These are phyloP conservation scores for Synchiropus splendidus DNA, from an alignment of 2,113 vertebrate species.

Conservation along the genomic window DNA sequence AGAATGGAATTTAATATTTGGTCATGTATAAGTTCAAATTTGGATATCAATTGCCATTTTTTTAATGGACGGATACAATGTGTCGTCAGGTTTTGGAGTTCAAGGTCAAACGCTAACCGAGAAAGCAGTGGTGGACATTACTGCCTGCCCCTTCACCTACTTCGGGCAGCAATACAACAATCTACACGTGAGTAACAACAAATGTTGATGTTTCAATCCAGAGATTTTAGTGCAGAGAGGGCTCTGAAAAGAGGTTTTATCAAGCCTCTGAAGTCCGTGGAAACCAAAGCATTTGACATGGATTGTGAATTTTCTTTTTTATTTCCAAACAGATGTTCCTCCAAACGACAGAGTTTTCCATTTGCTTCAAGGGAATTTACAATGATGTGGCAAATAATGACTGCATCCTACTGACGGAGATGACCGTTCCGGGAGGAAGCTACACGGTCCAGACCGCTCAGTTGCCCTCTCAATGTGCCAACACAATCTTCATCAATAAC, in stretches of 20 bases:
- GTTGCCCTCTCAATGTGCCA: slow-evolving; percentile 32
- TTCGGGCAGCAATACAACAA: slow-evolving; percentile 30
- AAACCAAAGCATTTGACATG: too few species aligned
- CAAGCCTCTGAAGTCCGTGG: too few species aligned
- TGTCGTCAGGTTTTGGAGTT: slow-evolving; percentile 12
- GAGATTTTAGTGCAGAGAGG: too few species aligned
- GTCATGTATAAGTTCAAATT: too few species aligned
- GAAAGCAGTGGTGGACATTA: slow-evolving; percentile 30
- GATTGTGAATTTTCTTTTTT: background rate
- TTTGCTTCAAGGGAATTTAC: slow-evolving; percentile 33
- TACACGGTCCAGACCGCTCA: slow-evolving; percentile 3
- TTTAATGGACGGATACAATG: too few species aligned
- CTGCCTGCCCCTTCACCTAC: slow-evolving; percentile 29
- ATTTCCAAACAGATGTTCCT: slow-evolving; percentile 20
- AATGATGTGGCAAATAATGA: slow-evolving; percentile 15
- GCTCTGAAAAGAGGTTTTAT: background rate
- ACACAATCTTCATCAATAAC: slow-evolving; percentile 18
- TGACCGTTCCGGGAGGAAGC: slow-evolving; percentile 25
- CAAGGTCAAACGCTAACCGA: slow-evolving; percentile 12
- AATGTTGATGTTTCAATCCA: background rate
- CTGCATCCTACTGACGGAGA: slow-evolving; percentile 38
- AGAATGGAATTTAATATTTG: too few species aligned
- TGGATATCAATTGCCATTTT: too few species aligned
- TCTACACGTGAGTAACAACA: slow-evolving; percentile 24
- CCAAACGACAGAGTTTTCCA: slow-evolving; percentile 10